Conservation (phyloP, 2,113 vertebrate species). For the cattle (Bos taurus) region ARS-UCD2.0 NC_037342.1:34901501-34902000, state of each 20-base stretch:
- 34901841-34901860: neutral
- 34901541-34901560: neutral
- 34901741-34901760: neutral
- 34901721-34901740: neutral
- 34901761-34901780: neutral
- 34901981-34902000: constrained; percentile 86
- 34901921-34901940: neutral
- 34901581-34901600: neutral
- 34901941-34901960: neutral
- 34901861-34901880: neutral
- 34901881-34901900: too few relatives aligned
- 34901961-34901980: constrained; percentile 79
- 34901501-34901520: neutral
- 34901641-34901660: neutral
- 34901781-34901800: neutral
- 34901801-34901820: neutral
- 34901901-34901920: neutral
- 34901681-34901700: neutral
- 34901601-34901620: fast-evolving
- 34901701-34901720: neutral
- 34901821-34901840: neutral
- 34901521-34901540: neutral
- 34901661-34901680: neutral
- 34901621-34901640: too few relatives aligned
- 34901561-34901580: neutral